Evolutionary conservation across 2,888 invertebrate species (phyloP).

Genomic region (Agapetus fuscipes): DNA sequence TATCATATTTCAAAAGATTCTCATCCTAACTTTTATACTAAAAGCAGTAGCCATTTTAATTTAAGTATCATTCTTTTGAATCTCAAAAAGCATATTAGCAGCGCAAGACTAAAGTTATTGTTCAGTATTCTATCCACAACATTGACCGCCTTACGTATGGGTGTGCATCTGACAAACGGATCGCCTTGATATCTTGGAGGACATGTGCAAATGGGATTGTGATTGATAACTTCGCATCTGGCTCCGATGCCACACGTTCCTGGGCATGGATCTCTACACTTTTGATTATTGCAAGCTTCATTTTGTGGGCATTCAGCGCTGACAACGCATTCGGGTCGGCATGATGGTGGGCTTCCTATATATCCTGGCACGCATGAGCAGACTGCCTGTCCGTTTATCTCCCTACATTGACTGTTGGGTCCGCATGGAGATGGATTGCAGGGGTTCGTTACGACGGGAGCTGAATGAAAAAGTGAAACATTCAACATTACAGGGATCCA

Average conservation of each 20-base stretch:
- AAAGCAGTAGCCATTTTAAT: no score
- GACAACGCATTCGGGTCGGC: slow-evolving; percentile 65
- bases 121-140: no score
- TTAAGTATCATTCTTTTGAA: no score
- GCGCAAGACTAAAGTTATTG: no score
- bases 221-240: slow-evolving; percentile 68
- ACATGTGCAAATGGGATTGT: slow-evolving; percentile 68
- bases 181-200: slow-evolving; percentile 64
- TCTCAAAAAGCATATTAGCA: no score
- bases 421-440: slow-evolving; percentile 59
- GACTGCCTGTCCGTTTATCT: slow-evolving; percentile 53
- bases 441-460: slow-evolving; percentile 31
- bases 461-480: no score
- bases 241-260: slow-evolving; percentile 64
- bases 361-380: slow-evolving; percentile 58
- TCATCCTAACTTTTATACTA: no score
- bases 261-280: slow-evolving; percentile 56
- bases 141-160: slow-evolving; percentile 37
- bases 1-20: no score
- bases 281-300: slow-evolving; percentile 60
- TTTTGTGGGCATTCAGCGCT: slow-evolving; percentile 64
- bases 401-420: slow-evolving; percentile 52
- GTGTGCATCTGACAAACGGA: slow-evolving; percentile 55
- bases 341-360: slow-evolving; percentile 57
- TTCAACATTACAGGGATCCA: no score